Conservation (phyloP, 2,888 invertebrate genomes). For the Diloba caeruleocephala region DNA sequence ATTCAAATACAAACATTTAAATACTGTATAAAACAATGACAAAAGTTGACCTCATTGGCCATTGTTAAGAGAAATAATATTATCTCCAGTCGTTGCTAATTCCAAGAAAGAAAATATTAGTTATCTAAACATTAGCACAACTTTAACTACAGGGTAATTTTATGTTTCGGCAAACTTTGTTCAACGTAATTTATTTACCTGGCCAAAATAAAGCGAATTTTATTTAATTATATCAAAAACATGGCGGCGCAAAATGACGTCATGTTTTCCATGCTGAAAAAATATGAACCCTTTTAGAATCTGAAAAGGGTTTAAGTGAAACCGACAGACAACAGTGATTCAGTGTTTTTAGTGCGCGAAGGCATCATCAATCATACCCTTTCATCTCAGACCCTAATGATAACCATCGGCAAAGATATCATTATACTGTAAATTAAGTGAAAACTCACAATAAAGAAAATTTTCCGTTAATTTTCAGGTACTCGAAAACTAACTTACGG, state of each 20-base stretch:
- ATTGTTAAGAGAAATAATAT: too few relatives aligned
- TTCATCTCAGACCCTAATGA: conserved; percentile 62
- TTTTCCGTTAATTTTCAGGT: conserved; percentile 39
- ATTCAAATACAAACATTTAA: too few relatives aligned
- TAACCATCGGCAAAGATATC: conserved; percentile 62
- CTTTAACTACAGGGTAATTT: conserved; percentile 3
- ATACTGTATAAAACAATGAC: too few relatives aligned
- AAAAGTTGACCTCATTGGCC: too few relatives aligned
- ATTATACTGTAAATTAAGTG: conserved; percentile 56
- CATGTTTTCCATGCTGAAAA: conserved; percentile 51
- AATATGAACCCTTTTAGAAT: conserved; percentile 57
- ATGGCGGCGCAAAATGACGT: conserved; percentile 40
- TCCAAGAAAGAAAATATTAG: conserved; percentile 4
- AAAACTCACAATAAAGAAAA: conserved; percentile 42
- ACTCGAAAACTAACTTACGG: too few relatives aligned
- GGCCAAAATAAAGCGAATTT: conserved; percentile 32
- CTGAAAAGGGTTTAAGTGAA: conserved; percentile 65
- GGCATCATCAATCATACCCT: conserved; percentile 68
- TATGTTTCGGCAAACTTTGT: conserved; percentile 15
- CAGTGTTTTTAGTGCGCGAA: conserved; percentile 60
- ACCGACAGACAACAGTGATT: conserved; percentile 73
- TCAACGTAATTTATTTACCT: conserved; percentile 34
- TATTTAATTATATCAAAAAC: conserved; percentile 29
- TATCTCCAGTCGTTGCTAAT: neutral
- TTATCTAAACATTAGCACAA: conserved; percentile 11